Percentiles rank a stretch among this genome's conserved stretches.
These are phyloP conservation scores for Dendroctonus valens DNA, from an alignment of 1,140 invertebrate species.

Conservation along the genomic window DNA sequence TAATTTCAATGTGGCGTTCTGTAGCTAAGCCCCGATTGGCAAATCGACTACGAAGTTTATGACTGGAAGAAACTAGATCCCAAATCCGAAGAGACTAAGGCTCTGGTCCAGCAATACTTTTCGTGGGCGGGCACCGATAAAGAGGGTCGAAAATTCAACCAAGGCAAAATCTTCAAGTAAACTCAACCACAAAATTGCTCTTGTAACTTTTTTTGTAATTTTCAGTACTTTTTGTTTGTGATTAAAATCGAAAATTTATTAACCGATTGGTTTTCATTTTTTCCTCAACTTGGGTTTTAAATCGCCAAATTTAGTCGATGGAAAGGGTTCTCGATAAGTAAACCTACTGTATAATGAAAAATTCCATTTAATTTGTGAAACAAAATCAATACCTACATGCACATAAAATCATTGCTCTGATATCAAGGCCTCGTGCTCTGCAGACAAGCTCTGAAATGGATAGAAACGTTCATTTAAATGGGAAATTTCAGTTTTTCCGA, in stretches of 20 bases:
- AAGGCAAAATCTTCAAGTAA: slow-evolving; percentile 99
- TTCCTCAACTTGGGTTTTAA: no score
- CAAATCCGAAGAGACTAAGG: slow-evolving; percentile 78
- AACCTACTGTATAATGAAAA: no score
- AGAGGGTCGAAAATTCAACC: slow-evolving; percentile 89
- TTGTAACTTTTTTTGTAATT: slow-evolving; percentile 5
- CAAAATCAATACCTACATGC: no score
- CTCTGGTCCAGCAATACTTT: slow-evolving; percentile 89
- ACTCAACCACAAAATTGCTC: not conserved
- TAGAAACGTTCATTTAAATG: no score
- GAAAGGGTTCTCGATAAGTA: no score
- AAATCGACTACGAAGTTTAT: slow-evolving; percentile 97
- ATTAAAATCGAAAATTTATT: not conserved
- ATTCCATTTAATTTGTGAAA: no score
- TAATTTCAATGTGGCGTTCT: slow-evolving; percentile 43
- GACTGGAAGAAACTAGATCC: slow-evolving; percentile 94
- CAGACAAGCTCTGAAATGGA: no score
- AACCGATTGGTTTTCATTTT: no score
- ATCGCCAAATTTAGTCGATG: no score
- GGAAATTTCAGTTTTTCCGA: no score
- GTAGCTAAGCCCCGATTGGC: slow-evolving; percentile 86
- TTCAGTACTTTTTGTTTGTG: slow-evolving; percentile 9
- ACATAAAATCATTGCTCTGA: no score
- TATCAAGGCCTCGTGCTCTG: no score
- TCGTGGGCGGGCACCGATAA: slow-evolving; percentile 88